phyloP scores from a whole-genome alignment of 2,113 vertebrate genomes.

The Psophia crepitans region DNA sequence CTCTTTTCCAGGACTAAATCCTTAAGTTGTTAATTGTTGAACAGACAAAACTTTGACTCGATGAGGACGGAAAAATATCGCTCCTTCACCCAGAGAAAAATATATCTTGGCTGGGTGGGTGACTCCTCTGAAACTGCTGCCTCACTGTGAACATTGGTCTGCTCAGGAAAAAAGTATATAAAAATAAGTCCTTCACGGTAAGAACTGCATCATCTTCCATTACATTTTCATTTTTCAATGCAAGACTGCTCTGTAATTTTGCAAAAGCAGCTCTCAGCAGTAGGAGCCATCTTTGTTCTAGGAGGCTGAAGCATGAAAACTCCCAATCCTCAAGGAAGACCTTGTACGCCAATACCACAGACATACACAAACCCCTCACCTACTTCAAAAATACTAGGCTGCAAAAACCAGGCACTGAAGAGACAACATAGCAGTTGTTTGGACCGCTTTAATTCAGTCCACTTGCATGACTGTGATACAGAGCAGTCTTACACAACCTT shows the following conservation, averaged over 20 bases:
- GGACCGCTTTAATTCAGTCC: not conserved
- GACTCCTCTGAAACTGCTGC: not conserved
- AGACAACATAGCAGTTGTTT: not conserved
- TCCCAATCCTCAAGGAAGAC: not conserved
- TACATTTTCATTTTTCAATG: not conserved
- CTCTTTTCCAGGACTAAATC: not conserved
- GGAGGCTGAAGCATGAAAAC: not conserved
- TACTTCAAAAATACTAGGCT: not conserved
- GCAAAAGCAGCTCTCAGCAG: not conserved
- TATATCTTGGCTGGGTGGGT: not conserved
- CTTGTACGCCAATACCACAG: rapidly evolving
- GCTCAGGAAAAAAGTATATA: not conserved
- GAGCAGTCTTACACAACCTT: not conserved
- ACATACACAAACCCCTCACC: not conserved
- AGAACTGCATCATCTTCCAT: not conserved
- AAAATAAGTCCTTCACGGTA: not conserved
- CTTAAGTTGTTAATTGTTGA: not conserved
- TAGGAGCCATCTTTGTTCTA: not conserved
- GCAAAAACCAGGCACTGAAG: not conserved
- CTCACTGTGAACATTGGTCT: not conserved
- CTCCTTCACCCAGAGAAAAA: not conserved
- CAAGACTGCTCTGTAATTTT: not conserved
- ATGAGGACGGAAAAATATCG: not conserved
- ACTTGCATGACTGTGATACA: not conserved
- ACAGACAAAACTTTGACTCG: not conserved